Conservation (phyloP, 1,140 invertebrate genomes). For the Drosophila novamexicana region DNA sequence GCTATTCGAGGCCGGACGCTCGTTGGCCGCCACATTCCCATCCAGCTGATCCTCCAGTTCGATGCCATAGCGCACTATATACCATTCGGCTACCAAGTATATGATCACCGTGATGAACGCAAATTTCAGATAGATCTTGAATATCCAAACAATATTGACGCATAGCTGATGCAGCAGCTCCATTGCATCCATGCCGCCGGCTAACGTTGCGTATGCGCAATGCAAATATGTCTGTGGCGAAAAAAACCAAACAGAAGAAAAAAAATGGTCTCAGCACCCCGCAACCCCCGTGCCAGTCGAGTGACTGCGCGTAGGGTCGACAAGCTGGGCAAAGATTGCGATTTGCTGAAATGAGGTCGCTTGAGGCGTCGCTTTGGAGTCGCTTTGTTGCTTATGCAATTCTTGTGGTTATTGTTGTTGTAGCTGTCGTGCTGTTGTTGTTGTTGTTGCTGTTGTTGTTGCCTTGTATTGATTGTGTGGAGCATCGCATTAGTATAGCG, state of each 20-base stretch:
- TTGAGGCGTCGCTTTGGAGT: constrained; percentile 26
- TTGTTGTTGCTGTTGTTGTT: constrained; percentile 12
- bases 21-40: constrained; percentile 46
- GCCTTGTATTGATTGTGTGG: constrained; percentile 45
- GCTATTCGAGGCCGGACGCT: constrained; percentile 61
- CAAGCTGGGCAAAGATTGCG: constrained; percentile 50
- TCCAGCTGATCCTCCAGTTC: constrained; percentile 71
- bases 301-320: constrained; percentile 16
- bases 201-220: constrained; percentile 54
- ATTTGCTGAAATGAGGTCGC: constrained; percentile 66
- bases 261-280: too few species aligned
- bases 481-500: constrained; percentile 51
- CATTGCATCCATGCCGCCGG: constrained; percentile 47
- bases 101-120: constrained; percentile 65
- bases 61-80: constrained; percentile 63
- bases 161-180: constrained; percentile 59
- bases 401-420: constrained; percentile 25
- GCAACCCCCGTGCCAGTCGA: background rate
- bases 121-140: constrained; percentile 77
- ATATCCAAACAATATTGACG: constrained; percentile 63
- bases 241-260: background rate
- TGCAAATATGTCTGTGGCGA: constrained; percentile 12
- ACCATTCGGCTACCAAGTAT: constrained; percentile 77
- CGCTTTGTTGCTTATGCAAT: constrained; percentile 47
- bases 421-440: background rate